Base-by-base conservation (phyloP, 2,797 vertebrate species). In the Eulemur coronatus region DNA sequence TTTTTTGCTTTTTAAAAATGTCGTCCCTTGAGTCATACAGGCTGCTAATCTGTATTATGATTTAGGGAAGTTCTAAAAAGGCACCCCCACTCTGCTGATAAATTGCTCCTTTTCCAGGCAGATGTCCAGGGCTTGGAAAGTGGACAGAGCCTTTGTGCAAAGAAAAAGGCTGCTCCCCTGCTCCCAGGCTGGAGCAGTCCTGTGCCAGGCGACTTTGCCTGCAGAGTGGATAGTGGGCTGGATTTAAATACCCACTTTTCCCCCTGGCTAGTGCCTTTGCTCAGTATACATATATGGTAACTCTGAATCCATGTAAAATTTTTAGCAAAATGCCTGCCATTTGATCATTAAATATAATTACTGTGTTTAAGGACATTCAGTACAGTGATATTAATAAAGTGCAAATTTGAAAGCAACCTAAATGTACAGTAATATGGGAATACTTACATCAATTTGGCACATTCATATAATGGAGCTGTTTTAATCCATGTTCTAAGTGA, bases 401-500 rank as follows among this genome's bases (percentile, higher is more conserved):
- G 22, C 67, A 50, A 80, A 82, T 38, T 2, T 91, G 70, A 63
- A 76, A 90, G 57, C 14, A 8, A 81, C 3, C 7, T 46, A 57
- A 90, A 65, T 78, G 30, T 57, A 18, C 63, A 94, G 50, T 85
- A 85, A 35, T 22, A 72, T 59, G n/a, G 46, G 33, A 85, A 67
- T 63, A 61, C 7, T 63, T 63, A 63, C 24, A 35, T 50, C 75
- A 55, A 65, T 81, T 92, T 94, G 30, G 30, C 46, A 89, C 9
- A 24, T 46, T 43, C 59, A 61, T 55, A 52, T 84, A 52, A 38
- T 33, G 52, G 18, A 67, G 46, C 10, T 61, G 28, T 93, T 96
- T 91, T 41, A 89, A 94, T 90, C 5, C 38, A 73, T 28, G 0
- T 70, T 95, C 94, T 72, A 69, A 75, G 93, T 87, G 48, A 95